Percentiles rank a stretch among this genome's conserved stretches.
Evolutionary conservation across 2,888 invertebrate species (phyloP).

Genomic region (Macaria notata): DNA sequence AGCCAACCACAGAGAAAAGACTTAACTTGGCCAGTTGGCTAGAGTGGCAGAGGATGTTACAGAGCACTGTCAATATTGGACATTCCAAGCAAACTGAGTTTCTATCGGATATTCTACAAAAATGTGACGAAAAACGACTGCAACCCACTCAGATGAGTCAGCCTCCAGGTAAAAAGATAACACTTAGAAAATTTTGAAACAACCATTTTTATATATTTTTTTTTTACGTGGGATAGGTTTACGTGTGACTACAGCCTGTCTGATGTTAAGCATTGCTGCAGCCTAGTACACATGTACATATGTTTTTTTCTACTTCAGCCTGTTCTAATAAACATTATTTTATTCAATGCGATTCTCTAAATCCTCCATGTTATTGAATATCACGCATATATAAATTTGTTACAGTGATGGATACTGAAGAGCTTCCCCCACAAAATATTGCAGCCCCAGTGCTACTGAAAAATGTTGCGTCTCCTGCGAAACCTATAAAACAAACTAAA

Average conservation of each 20-base stretch:
- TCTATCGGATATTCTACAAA: conserved; percentile 69
- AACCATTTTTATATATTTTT: no score
- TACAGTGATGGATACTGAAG: not conserved
- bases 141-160: conserved; percentile 53
- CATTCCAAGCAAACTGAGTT: conserved; percentile 73
- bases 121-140: conserved; percentile 74
- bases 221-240: no score
- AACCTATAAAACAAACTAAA: conserved; percentile 51
- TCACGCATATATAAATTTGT: no score
- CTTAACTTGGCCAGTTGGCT: conserved; percentile 62
- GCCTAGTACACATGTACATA: no score
- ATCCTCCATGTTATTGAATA: no score
- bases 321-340: no score
- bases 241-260: no score
- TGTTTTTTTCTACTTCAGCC: no score
- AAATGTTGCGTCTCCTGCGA: conserved; percentile 28
- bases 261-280: no score
- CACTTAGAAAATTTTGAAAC: not conserved
- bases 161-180: conserved; percentile 6
- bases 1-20: conserved; percentile 38
- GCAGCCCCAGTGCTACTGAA: conserved; percentile 30
- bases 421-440: conserved; percentile 22
- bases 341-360: no score
- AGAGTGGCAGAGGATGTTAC: conserved; percentile 74
- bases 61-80: conserved; percentile 64